Evolutionary conservation across 2,888 invertebrate genomes (phyloP).

Genomic region (Latrodectus hesperus): DNA sequence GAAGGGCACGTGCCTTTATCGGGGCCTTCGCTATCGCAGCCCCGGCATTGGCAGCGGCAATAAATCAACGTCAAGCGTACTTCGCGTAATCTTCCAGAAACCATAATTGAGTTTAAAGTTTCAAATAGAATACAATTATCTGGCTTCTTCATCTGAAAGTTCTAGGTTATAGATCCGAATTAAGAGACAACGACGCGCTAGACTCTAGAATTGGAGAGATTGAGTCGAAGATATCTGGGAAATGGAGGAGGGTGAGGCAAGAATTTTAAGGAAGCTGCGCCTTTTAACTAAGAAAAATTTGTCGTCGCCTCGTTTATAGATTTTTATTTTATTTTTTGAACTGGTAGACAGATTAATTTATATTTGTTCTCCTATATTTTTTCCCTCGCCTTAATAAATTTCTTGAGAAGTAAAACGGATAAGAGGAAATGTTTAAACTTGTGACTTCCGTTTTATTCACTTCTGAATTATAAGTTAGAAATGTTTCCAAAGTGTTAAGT

Average conservation of each 20-base stretch:
- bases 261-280: no score
- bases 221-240: no score
- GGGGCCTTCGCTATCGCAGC: not conserved
- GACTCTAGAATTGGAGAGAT: no score
- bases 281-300: no score
- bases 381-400: not conserved
- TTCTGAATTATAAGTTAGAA: no score
- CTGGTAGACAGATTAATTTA: not conserved
- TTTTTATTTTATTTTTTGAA: not conserved
- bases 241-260: no score
- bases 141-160: slow-evolving; percentile 16
- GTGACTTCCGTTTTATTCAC: no score
- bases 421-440: no score
- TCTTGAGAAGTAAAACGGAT: no score
- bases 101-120: slow-evolving; percentile 65
- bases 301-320: not conserved
- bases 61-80: slow-evolving; percentile 58
- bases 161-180: slow-evolving; percentile 4
- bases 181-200: not conserved
- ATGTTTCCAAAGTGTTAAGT: no score
- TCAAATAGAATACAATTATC: slow-evolving; percentile 62
- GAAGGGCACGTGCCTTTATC: no score
- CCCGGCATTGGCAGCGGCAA: slow-evolving; percentile 24
- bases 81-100: slow-evolving; percentile 44
- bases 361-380: not conserved